Conservation (phyloP, 2,113 vertebrate genomes). For the Chitala chitala region DNA sequence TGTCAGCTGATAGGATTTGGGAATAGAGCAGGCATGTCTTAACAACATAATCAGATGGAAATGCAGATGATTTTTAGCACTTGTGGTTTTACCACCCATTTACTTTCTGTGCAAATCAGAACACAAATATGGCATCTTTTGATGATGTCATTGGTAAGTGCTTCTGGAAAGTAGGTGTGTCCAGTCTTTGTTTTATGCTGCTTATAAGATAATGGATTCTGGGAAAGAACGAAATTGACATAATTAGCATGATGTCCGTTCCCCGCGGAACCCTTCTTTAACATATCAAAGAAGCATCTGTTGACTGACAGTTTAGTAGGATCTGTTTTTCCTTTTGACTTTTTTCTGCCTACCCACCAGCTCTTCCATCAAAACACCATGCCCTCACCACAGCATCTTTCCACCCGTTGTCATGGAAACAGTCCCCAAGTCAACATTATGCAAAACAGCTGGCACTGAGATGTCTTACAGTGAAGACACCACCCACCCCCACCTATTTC, state of each 20-base stretch:
- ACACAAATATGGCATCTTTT: background rate
- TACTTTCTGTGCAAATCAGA: background rate
- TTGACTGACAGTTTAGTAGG: background rate
- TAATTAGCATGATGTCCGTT: background rate
- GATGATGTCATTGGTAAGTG: background rate
- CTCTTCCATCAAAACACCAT: constrained; percentile 33
- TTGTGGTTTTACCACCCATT: no score
- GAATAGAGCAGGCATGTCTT: no score
- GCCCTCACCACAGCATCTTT: constrained; percentile 42
- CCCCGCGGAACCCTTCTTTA: background rate
- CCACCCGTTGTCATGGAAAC: constrained; percentile 59
- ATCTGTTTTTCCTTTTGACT: background rate
- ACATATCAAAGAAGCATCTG: background rate
- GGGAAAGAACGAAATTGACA: background rate
- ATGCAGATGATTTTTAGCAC: no score
- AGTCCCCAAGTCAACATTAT: constrained; percentile 47
- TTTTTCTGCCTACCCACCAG: constrained; percentile 32
- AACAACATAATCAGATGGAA: no score
- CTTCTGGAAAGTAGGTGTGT: background rate
- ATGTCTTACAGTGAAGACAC: constrained; percentile 28
- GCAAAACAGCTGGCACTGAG: constrained; percentile 50
- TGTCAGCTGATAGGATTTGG: no score
- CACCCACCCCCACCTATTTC: constrained; percentile 18
- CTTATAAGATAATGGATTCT: background rate
- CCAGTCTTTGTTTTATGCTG: background rate